Base-by-base conservation (phyloP, 2,888 invertebrate genomes). In the Adelphocoris suturalis region DNA sequence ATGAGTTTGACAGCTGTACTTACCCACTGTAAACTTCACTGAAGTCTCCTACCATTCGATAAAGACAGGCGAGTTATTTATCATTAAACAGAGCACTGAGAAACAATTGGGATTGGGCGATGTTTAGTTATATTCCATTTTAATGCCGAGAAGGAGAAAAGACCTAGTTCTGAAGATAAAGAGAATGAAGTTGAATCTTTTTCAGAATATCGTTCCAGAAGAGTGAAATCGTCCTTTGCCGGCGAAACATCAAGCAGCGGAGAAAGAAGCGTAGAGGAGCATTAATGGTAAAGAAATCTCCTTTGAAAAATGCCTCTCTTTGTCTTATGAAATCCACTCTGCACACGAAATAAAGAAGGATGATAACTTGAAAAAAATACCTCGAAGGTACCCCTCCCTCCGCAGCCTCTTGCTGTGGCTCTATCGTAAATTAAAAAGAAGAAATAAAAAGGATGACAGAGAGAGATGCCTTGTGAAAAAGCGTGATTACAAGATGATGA, bases 401-500 rank as follows among this genome's bases (percentile, higher is more conserved):
- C n/a, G 23, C 85, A n/a, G n/a, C 37, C 37, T 37, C 37, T 37
- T 37, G 37, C 37, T 37, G 37, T 37, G n/a, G n/a, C 61, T 55
- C 85, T 57, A 46, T 52, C 57, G 55, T 85, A 80, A 88, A 88
- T 88, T 88, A 88, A 88, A 88, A 88, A 27, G 27, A 88, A 12
- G 46, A 88, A 19, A n/a, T 14, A 27, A 78, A 80, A 61, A 27
- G 28, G 80, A 88, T 28, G 80, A 19, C 19, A 80, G 86, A 68
- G 86, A 86, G 85, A 57, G 85, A 27, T 52, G 57, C 76, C 52
- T 55, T 55, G 88, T 88, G 88, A 78, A 88, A 55, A 88, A 88
- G 88, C 88, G 88, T 88, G 88, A 88, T 88, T 88, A 88, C 88
- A 88, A 80, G 78, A 88, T 47, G 88, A 61, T 48, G 86, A 68